These are phyloP conservation scores for Neodiprion virginianus DNA, from an alignment of 1,140 invertebrate species.

Conservation along the genomic window DNA sequence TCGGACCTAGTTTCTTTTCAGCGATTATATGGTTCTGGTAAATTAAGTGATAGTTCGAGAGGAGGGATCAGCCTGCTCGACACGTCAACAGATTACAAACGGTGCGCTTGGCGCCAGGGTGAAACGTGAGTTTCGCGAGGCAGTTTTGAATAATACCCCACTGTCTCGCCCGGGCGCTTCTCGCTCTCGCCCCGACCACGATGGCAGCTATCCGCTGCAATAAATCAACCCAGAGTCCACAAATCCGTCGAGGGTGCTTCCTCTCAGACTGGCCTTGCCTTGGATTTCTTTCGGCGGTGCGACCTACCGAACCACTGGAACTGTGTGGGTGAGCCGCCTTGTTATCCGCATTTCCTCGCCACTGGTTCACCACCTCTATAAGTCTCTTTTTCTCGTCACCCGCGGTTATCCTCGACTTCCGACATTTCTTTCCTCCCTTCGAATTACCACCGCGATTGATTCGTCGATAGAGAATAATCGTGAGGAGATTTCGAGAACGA, in stretches of 20 bases:
- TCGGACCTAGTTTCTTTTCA: no score
- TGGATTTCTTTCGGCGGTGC: background rate
- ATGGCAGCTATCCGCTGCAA: constrained; percentile 8
- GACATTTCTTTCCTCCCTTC: background rate
- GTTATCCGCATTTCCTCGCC: background rate
- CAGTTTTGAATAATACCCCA: background rate
- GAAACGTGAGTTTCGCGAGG: background rate
- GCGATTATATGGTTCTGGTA: no score
- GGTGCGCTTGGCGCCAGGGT: background rate
- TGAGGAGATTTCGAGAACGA: no score
- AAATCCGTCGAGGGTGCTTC: constrained; percentile 12
- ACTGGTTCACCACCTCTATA: background rate
- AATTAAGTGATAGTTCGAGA: no score
- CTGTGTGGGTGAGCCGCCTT: background rate
- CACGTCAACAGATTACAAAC: background rate
- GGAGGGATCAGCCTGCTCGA: background rate
- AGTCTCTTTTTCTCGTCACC: background rate
- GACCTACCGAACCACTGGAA: background rate
- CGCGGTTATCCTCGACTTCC: background rate
- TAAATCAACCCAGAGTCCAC: constrained; percentile 10
- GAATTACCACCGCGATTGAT: no score
- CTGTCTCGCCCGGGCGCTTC: background rate
- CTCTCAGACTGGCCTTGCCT: background rate
- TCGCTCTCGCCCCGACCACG: background rate
- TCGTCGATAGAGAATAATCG: no score